Evolutionary conservation across 2,113 vertebrate genomes (phyloP).

Genomic region (Choloepus hoffmanni): DNA sequence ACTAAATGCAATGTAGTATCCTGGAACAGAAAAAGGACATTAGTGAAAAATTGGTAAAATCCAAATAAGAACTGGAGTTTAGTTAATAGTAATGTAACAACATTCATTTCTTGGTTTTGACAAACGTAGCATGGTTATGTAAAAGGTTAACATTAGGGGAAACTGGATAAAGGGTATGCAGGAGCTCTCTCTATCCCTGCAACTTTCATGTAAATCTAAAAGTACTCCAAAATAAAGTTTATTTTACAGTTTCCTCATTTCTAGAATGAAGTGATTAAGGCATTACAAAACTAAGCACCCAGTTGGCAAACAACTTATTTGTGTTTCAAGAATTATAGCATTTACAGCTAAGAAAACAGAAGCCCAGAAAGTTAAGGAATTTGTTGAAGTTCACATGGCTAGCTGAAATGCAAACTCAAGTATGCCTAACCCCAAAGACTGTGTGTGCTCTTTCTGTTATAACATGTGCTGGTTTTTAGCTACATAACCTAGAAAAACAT

Average conservation of each 20-base stretch:
- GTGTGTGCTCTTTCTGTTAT: not conserved
- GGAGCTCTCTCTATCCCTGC: not conserved
- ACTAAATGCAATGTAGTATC: not conserved
- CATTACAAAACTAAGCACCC: not conserved
- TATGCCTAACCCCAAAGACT: not conserved
- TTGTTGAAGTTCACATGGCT: not conserved
- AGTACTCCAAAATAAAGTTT: not conserved
- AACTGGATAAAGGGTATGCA: not conserved
- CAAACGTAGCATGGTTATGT: not conserved
- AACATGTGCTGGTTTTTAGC: not conserved
- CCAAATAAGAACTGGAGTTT: constrained; percentile 12
- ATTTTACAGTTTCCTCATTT: not conserved
- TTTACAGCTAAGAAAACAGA: not conserved
- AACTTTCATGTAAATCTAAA: not conserved
- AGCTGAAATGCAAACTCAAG: not conserved
- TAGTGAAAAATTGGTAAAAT: not conserved
- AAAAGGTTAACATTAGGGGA: not conserved
- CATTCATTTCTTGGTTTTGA: constrained; percentile 12
- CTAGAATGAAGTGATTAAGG: not conserved
- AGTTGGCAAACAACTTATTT: not conserved
- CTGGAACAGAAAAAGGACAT: not conserved
- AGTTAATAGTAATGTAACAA: not conserved
- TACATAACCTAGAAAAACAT: too few species aligned
- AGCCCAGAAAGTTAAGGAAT: not conserved
- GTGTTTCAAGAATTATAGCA: not conserved